Evolutionary conservation across 1,140 invertebrate genomes (phyloP), one percentile per base, ranked within the genome.

Genomic region (Solenopsis fugax): DNA sequence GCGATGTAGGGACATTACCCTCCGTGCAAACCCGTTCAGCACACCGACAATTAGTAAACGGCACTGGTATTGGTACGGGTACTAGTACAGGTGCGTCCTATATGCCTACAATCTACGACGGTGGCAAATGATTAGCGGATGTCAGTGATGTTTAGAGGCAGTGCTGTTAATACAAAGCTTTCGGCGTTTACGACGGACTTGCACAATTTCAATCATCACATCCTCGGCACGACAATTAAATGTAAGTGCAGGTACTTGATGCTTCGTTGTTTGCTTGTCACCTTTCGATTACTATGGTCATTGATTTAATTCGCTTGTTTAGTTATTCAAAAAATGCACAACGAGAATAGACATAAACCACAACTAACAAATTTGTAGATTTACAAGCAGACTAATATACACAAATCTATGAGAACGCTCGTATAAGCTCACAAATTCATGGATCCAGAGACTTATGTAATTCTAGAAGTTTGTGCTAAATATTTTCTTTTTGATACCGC

Each of bases 11-110:
- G 48, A n/a, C 56, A 72, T 67, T 77, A 58, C 34, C 21, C n/a
- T 76, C 54, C 52, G 69, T 75, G 77, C 84, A 77, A 82, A 58
- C 73, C 71, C 85, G 21, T 62, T 62, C 77, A 37, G 52, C 75
- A 60, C 85, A 62, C 52, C 71, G 56, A 81, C 67, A 56, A 81
- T 87, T 65, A 65, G 50, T 81, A 88, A 84, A 89, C 77, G 85
- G 72, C 52, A 76, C 24, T 88, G 16, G 69, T 64, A 88, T 73
- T 77, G 87, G 54, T 90, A 88, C 86, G 76, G 89, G 89, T 90
- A 90, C 88, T 90, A 90, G 88, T 87, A 86, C 76, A 86, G 54
- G 89, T 90, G 89, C 88, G 89, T 90, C 80, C 86, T 86, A 81
- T 88, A 90, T 60, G 88, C 41, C 88, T 90, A 89, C 80, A 75